A percentile compares a stretch with the other conserved stretches of the same genome.
These are phyloP conservation scores for Pectinophora gossypiella DNA, from an alignment of 1,140 invertebrate genomes.

Conservation along the genomic window DNA sequence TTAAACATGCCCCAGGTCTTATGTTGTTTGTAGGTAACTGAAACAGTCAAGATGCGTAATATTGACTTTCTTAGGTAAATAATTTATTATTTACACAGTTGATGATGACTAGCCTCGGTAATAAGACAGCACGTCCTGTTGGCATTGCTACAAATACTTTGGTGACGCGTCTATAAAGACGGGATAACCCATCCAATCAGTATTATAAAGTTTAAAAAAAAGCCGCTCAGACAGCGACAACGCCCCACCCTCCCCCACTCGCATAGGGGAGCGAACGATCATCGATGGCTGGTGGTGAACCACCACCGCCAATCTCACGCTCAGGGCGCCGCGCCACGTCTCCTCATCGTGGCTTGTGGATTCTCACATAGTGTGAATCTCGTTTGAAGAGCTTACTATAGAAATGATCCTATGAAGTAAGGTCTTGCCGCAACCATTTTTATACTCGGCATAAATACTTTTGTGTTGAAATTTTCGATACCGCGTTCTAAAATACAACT, in stretches of 20 bases:
- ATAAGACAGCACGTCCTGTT: too few species aligned
- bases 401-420: slow-evolving; percentile 52
- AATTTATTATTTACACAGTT: too few species aligned
- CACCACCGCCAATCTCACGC: slow-evolving; percentile 31
- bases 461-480: slow-evolving; percentile 10
- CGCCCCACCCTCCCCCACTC: slow-evolving; percentile 22
- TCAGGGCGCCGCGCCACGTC: slow-evolving; percentile 38
- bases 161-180: background rate
- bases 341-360: slow-evolving; percentile 29
- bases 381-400: slow-evolving; percentile 40
- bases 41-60: too few species aligned
- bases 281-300: slow-evolving; percentile 28
- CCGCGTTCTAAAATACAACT: slow-evolving; percentile 16
- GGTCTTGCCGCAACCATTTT: slow-evolving; percentile 14
- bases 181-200: too few species aligned
- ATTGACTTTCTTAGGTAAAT: too few species aligned
- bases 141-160: too few species aligned
- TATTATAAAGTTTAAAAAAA: slow-evolving; percentile 18
- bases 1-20: too few species aligned
- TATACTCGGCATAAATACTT: slow-evolving; percentile 3
- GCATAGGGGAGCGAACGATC: slow-evolving; percentile 32
- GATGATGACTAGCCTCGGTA: too few species aligned
- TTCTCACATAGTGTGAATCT: slow-evolving; percentile 26
- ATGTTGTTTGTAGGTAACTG: too few species aligned
- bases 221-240: slow-evolving; percentile 37